Conservation (phyloP, 2,113 vertebrate species). For the Halichoeres trimaculatus region DNA sequence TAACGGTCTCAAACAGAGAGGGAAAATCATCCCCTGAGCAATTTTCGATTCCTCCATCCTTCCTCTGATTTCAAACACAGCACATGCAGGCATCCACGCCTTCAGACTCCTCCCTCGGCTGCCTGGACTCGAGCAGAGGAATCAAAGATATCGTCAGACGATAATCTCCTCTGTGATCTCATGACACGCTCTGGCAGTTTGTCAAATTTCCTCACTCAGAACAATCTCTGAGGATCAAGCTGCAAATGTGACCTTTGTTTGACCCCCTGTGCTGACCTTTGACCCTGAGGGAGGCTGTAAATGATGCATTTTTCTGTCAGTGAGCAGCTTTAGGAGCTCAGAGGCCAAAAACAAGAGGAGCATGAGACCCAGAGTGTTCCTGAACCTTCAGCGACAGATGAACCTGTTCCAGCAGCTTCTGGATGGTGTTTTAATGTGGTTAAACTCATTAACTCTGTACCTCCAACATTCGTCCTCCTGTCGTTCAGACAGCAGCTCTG, state of each 20-base stretch:
- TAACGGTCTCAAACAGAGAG: too few species aligned
- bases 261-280: conserved; percentile 51
- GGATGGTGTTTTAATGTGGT: conserved; percentile 4
- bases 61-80: conserved; percentile 16
- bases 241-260: conserved; percentile 17
- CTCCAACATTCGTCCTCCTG: conserved; percentile 7
- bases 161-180: conserved; percentile 54
- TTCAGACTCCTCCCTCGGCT: conserved; percentile 19
- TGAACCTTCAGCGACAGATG: neutral
- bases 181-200: neutral
- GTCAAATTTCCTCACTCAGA: conserved; percentile 7
- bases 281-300: conserved; percentile 61
- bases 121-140: conserved; percentile 34
- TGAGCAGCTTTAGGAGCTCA: conserved; percentile 25
- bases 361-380: neutral
- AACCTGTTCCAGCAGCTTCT: neutral
- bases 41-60: conserved; percentile 27
- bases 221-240: conserved; percentile 4
- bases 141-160: conserved; percentile 39
- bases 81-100: conserved; percentile 21
- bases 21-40: too few species aligned
- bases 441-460: neutral
- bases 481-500: neutral
- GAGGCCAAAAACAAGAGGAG: conserved; percentile 25
- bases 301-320: conserved; percentile 33